These are phyloP conservation scores for Amphiprion percula DNA, from an alignment of 2,113 vertebrate species.

Conservation along the genomic window DNA sequence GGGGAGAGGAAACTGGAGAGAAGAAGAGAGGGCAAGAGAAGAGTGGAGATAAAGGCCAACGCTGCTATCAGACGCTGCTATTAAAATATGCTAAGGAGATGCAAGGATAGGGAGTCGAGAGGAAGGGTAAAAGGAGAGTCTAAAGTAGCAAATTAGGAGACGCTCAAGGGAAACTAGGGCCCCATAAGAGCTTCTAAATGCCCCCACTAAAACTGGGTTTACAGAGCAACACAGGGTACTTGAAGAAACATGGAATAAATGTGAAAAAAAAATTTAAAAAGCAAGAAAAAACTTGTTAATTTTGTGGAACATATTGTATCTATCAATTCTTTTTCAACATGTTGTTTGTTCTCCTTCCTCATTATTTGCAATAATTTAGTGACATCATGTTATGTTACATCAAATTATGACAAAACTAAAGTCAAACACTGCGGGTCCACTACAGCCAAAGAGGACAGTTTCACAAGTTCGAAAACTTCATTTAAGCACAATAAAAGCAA, in stretches of 20 bases:
- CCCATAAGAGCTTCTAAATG: conserved; percentile 30
- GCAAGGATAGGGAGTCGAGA: conserved; percentile 56
- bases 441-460: no score
- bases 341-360: no score
- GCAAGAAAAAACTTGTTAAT: no score
- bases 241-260: conserved; percentile 27
- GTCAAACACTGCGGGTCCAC: no score
- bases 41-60: conserved; percentile 55
- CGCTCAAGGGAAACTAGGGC: conserved; percentile 58
- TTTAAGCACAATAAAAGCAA: no score
- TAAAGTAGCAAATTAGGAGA: conserved; percentile 53
- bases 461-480: no score
- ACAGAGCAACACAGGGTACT: conserved; percentile 38
- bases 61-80: conserved; percentile 45
- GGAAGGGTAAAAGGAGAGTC: conserved; percentile 67
- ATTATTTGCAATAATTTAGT: no score
- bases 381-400: no score
- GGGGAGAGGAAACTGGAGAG: conserved; percentile 30
- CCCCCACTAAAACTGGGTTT: conserved; percentile 51
- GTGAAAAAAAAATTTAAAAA: neutral
- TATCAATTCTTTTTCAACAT: no score
- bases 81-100: conserved; percentile 78
- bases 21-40: conserved; percentile 37
- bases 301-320: no score
- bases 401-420: no score